Evolutionary conservation across 2,888 invertebrate genomes (phyloP), one percentile per base, ranked within the genome.

Genomic region (Tortricodes alternella): DNA sequence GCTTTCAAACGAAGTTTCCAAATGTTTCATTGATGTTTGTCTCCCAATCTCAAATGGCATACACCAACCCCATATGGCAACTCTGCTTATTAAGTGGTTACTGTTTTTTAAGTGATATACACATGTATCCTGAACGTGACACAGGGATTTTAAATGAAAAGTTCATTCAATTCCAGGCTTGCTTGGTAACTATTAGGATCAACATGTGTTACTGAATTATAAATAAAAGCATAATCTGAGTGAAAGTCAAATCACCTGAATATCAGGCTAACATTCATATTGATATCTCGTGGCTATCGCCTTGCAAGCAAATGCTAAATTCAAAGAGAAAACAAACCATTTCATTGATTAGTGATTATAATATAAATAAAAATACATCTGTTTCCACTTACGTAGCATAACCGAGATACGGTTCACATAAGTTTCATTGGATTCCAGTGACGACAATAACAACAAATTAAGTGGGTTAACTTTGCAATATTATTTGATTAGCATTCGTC

Each of bases 21-120:
- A 64, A 64, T 68, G 69, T 75, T 78, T 72, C 76, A 76, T 79
- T 67, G 73, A 72, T 66, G 66, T 66, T 67, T 66, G 65, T 63
- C 65, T 71, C 67, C 67, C 63, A 66, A 68, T 68, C 63, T 62
- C 64, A 61, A 67, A 65, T 68, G 63, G 65, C 70, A 73, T 77
- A 64, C 65, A 65, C 63, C 67, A 66, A 71, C 61, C 67, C 67
- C 73, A 70, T 35, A 35, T 35, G 34, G 27, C 13, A 21, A 16
- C 34, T 24, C n/a, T 41, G 34, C 19, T 35, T n/a, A 41, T 34
- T 34, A 24, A 34, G 35, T 43, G 24, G 24, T 27, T 35, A 48
- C 21, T 39, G 27, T 8, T 27, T 13, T 19, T 35, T 32, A 13
- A 8, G 11, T 11, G 11, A 43, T 35, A 21, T n/a, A 21, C 18